Evolutionary conservation across 2,113 vertebrate genomes (phyloP).

Genomic region (Platysternon megacephalum): DNA sequence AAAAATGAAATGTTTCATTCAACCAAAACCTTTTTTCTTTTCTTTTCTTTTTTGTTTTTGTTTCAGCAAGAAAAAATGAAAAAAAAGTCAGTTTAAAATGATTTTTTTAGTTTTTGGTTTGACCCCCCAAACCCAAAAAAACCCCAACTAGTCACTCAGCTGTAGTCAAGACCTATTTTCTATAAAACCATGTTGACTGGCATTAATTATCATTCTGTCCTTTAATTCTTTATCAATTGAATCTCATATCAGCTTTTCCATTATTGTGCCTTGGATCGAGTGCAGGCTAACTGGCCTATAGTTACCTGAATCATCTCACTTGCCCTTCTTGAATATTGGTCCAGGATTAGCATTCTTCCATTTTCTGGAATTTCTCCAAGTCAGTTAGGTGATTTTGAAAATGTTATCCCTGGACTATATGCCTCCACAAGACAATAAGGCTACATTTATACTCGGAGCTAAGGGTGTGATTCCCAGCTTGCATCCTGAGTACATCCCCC

Average conservation of each 20-base stretch:
- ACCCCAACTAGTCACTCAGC: neutral
- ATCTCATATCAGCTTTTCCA: neutral
- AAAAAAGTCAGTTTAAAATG: neutral
- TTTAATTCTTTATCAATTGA: neutral
- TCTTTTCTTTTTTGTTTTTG: too few species aligned
- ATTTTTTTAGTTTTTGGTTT: neutral
- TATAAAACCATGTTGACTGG: neutral
- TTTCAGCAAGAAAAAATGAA: neutral
- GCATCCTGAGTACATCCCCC: too few species aligned
- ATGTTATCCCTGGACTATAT: neutral
- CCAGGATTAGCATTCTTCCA: neutral
- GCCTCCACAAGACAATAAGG: neutral
- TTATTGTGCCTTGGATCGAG: neutral
- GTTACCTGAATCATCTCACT: neutral
- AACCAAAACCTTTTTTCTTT: neutral
- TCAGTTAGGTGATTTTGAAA: neutral
- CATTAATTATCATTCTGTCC: neutral
- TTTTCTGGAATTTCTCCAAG: neutral
- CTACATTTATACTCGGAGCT: neutral
- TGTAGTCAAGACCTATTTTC: neutral
- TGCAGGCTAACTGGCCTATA: neutral
- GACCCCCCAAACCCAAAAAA: neutral
- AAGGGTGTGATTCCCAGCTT: neutral
- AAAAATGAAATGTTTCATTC: neutral
- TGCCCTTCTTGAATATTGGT: neutral